Evolutionary conservation across 1,140 invertebrate genomes (phyloP).

Genomic region (Chelonus insularis): DNA sequence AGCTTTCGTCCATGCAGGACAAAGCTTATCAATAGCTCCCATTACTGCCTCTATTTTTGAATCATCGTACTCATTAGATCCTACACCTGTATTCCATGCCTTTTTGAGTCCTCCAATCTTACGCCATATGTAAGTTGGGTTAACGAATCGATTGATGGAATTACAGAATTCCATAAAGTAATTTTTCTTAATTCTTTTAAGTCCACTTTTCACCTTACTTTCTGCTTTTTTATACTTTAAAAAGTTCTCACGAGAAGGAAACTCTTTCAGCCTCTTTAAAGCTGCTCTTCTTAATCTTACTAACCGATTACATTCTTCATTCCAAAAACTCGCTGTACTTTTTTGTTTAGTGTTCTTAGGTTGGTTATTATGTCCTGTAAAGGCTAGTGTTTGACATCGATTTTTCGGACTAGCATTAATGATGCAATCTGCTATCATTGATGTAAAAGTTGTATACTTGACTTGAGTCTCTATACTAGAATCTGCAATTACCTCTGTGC

Average conservation of each 20-base stretch:
- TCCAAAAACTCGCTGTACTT: too few species aligned
- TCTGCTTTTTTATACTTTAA: constrained; percentile 1
- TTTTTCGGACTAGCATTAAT: background rate
- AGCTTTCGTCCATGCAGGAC: background rate
- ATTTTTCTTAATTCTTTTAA: constrained; percentile 3
- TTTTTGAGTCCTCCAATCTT: constrained; percentile 7
- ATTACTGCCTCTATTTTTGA: background rate
- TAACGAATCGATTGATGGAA: background rate
- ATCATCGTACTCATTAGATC: background rate
- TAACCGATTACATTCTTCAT: too few species aligned
- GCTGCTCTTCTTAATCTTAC: too few species aligned
- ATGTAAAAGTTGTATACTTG: constrained; percentile 10
- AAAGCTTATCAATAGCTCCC: background rate
- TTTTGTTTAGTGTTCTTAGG: background rate
- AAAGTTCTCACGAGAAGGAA: too few species aligned
- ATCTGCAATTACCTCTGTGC: background rate
- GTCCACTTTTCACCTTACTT: background rate
- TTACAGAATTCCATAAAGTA: background rate
- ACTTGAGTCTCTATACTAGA: background rate
- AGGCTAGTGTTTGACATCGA: background rate
- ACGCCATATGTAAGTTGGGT: constrained; percentile 5
- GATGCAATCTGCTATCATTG: background rate
- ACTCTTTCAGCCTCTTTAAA: too few species aligned
- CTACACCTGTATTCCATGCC: constrained; percentile 4
- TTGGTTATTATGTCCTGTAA: background rate